Evolutionary conservation across 1,140 invertebrate species (phyloP).

Genomic region (Leptopilina clavipes): DNA sequence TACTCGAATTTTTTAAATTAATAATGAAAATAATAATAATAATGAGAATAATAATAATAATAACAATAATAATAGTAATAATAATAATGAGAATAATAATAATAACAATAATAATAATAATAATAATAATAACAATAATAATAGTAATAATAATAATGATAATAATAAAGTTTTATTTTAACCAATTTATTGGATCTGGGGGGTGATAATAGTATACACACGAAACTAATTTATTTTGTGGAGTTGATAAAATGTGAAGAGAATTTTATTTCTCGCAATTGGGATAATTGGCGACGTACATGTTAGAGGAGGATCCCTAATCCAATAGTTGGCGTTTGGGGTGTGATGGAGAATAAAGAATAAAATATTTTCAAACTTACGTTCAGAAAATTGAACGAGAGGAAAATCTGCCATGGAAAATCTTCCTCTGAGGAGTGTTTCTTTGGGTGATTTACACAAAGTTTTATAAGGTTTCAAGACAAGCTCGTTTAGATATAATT

Average conservation of each 20-base stretch:
- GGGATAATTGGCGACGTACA: not conserved
- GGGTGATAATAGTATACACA: too few species aligned
- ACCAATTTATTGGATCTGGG: too few species aligned
- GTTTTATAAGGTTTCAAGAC: constrained; percentile 24
- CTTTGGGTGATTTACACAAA: not conserved
- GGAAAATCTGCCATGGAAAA: constrained; percentile 3
- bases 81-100: too few species aligned
- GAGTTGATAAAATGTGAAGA: not conserved
- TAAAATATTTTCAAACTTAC: constrained; percentile 4
- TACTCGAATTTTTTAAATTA: too few species aligned
- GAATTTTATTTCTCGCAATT: not conserved
- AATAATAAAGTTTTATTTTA: too few species aligned
- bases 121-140: too few species aligned
- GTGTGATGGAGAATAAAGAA: not conserved
- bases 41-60: too few species aligned
- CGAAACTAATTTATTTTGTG: too few species aligned
- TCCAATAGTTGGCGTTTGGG: not conserved
- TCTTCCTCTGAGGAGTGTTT: constrained; percentile 6
- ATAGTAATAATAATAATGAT: too few species aligned
- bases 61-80: too few species aligned
- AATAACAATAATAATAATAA: too few species aligned
- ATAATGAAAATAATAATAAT: too few species aligned
- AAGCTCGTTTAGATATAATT: constrained; percentile 24
- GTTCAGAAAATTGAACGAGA: not conserved
- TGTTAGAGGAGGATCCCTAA: constrained; percentile 9